These are phyloP conservation scores for Syrista parreyssii DNA, from an alignment of 2,888 invertebrate genomes.

Conservation along the genomic window DNA sequence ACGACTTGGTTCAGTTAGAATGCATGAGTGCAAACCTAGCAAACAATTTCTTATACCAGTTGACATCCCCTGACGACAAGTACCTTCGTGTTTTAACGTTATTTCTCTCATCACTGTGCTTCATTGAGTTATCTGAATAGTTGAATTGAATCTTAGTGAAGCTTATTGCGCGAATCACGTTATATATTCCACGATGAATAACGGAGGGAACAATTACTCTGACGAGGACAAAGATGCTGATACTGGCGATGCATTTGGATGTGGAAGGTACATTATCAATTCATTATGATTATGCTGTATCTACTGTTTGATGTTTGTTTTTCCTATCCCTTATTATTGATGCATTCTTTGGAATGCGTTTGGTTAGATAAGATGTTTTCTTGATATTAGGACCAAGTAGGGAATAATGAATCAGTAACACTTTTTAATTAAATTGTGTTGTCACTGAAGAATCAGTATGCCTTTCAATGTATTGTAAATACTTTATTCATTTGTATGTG, in stretches of 20 bases:
- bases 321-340: background rate
- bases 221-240: slow-evolving; percentile 33
- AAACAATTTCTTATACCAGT: no score
- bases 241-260: slow-evolving; percentile 59
- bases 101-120: background rate
- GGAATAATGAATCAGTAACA: background rate
- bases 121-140: background rate
- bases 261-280: slow-evolving; percentile 46
- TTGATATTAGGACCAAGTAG: background rate
- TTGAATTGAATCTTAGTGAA: background rate
- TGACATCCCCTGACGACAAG: no score
- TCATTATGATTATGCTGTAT: background rate
- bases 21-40: no score
- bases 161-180: background rate
- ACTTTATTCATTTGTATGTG: background rate
- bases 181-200: background rate
- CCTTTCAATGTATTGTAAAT: background rate
- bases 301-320: no score
- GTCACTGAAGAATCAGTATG: background rate
- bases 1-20: no score
- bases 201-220: slow-evolving; percentile 11
- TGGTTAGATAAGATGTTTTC: background rate
- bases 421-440: background rate
- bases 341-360: background rate
- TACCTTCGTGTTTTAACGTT: background rate